Conservation (phyloP, 1,140 invertebrate species). For the Gonatopus flavifemur region DNA sequence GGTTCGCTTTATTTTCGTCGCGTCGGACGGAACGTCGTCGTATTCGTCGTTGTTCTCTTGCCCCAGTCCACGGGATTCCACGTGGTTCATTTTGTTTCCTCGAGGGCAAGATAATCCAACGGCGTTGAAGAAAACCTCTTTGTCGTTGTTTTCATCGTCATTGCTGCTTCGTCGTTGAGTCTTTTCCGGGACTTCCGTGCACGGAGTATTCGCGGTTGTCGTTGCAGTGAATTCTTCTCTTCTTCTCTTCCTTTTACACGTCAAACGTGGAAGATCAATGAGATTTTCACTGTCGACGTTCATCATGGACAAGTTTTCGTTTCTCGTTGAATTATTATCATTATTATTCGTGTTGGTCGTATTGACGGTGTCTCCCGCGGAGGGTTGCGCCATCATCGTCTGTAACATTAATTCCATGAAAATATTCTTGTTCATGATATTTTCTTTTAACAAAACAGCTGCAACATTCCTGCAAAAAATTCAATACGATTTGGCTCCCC, state of each 20-base stretch:
- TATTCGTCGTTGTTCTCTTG: neutral
- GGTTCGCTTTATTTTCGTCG: too few relatives aligned
- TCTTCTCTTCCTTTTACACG: conserved; percentile 36
- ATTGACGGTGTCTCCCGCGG: conserved; percentile 48
- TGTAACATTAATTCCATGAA: neutral
- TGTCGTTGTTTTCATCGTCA: conserved; percentile 3
- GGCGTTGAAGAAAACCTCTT: conserved; percentile 1
- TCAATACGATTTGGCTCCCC: too few relatives aligned
- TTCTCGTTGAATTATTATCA: conserved; percentile 27
- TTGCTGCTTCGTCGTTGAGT: conserved; percentile 14
- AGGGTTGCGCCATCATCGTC: conserved; percentile 40
- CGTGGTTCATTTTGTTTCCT: neutral
- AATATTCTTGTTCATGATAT: neutral
- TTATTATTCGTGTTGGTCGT: conserved; percentile 37
- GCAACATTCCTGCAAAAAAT: neutral
- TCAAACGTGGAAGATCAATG: neutral
- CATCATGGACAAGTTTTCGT: conserved; percentile 20
- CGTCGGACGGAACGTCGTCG: neutral
- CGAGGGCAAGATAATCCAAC: conserved; percentile 12
- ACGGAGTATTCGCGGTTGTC: too few relatives aligned
- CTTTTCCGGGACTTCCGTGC: conserved; percentile 37
- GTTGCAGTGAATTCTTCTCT: conserved; percentile 29
- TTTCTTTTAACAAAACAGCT: neutral
- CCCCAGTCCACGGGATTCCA: neutral
- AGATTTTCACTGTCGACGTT: neutral